These are phyloP conservation scores for Panonychus citri DNA, from an alignment of 1,140 invertebrate genomes.

Conservation along the genomic window DNA sequence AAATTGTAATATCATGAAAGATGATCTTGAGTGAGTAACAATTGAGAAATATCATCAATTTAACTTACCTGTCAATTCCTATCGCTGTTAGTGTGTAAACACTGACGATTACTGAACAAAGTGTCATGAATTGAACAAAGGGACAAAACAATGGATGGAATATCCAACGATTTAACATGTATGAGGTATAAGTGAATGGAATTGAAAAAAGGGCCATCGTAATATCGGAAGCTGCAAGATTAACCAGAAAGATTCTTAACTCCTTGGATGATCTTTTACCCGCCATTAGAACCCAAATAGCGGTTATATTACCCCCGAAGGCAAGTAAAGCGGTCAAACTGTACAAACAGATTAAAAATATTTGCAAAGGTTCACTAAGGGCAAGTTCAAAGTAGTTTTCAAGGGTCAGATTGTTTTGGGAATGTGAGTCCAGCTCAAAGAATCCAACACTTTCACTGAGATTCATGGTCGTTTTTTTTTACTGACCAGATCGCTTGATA, in stretches of 20 bases:
- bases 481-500: no score
- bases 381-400: slow-evolving; percentile 2
- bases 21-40: no score
- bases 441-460: no score
- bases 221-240: slow-evolving; percentile 24
- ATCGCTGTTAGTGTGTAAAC: slow-evolving; percentile 25
- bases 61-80: slow-evolving; percentile 25
- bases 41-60: no score
- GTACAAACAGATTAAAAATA: slow-evolving; percentile 21
- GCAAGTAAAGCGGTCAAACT: slow-evolving; percentile 21
- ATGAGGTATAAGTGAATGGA: slow-evolving; percentile 26
- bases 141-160: slow-evolving; percentile 23
- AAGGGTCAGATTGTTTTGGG: neutral
- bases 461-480: no score
- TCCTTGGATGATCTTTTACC: slow-evolving; percentile 21
- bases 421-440: no score
- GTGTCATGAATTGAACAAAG: slow-evolving; percentile 24
- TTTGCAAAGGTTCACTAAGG: slow-evolving; percentile 14
- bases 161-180: slow-evolving; percentile 24
- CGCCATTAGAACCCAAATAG: slow-evolving; percentile 21
- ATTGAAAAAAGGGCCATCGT: slow-evolving; percentile 26
- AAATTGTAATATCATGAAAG: no score
- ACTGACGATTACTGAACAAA: slow-evolving; percentile 22
- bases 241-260: slow-evolving; percentile 23
- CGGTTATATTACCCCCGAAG: slow-evolving; percentile 21